Evolutionary conservation across 2,113 vertebrate genomes (phyloP), one percentile per base, ranked within the genome.

Genomic region (Pheucticus melanocephalus): DNA sequence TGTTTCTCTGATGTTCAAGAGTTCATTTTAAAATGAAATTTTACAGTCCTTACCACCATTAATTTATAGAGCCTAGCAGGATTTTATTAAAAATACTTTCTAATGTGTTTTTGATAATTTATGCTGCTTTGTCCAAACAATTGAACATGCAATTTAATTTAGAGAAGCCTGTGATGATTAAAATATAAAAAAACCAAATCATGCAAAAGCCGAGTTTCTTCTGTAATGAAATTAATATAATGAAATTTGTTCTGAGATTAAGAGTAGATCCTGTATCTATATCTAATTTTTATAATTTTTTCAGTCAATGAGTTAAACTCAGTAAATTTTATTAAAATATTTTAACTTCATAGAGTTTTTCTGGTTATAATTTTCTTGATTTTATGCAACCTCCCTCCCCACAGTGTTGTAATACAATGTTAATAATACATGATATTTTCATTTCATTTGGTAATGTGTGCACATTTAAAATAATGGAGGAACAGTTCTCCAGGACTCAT

Each of bases 51-150:
- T 22, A 31, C 42, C 21, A 69, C 57, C 31, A 71, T 78, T 84
- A 35, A 66, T 64, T 94, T 31, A 39, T 30, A 76, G 4, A 79
- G 0, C 45, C n/a, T 65, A 42, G 31, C 45, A 82, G 63, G 39
- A 69, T 92, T 87, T 93, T 88, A 76, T 86, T 76, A 88, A 86
- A 93, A 85, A 44, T 79, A 33, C 31, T 91, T 91, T 68, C 40
- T 66, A 60, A 82, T 47, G 5, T 70, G 60, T 79, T 93, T 92
- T 33, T 79, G n/a, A 13, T 72, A 65, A 70, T 82, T 69, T 86
- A 69, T 88, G 45, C 40, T 76, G 11, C 54, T 61, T 91, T 90
- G 25, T 80, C 54, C 33, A 70, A 80, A 72, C 47, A 91, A 24
- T 10, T 60, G 48, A 89, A 64, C 24, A n/a, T 82, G 75, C 79